A percentile compares a stretch with the other conserved stretches of the same genome.
These are phyloP conservation scores for Diarsia rubi DNA, from an alignment of 2,888 invertebrate genomes.

Conservation along the genomic window DNA sequence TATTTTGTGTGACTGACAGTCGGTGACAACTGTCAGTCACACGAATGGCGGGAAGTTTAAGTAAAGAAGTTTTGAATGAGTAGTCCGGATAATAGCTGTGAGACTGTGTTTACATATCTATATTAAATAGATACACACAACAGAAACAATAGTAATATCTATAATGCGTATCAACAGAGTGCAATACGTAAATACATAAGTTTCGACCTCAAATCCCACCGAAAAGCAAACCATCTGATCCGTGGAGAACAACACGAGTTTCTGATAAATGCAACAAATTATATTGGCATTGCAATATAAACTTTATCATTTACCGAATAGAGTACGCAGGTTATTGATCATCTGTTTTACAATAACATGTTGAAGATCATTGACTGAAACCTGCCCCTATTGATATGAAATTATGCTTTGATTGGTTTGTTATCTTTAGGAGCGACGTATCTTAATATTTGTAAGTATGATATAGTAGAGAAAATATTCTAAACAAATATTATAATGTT, in stretches of 20 bases:
- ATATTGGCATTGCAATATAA: background rate
- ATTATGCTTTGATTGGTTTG: slow-evolving; percentile 58
- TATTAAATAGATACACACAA: too few relatives aligned
- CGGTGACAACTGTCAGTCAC: too few relatives aligned
- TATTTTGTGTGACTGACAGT: too few relatives aligned
- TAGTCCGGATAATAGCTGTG: too few relatives aligned
- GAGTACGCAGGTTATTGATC: slow-evolving; percentile 2
- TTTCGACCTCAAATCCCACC: slow-evolving; percentile 30
- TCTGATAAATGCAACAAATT: slow-evolving; percentile 46
- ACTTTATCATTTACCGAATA: slow-evolving; percentile 9
- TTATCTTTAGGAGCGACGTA: slow-evolving; percentile 41
- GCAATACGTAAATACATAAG: background rate
- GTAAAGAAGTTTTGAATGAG: too few relatives aligned
- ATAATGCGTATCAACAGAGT: background rate
- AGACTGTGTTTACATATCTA: too few relatives aligned
- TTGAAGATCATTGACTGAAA: slow-evolving; percentile 75
- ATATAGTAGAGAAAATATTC: background rate
- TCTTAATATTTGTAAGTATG: slow-evolving; percentile 27
- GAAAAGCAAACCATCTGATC: slow-evolving; percentile 52
- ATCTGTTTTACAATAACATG: slow-evolving; percentile 65
- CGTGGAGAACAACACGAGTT: slow-evolving; percentile 61
- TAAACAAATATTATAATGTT: background rate
- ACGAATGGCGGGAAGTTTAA: too few relatives aligned
- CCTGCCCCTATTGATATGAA: slow-evolving; percentile 68
- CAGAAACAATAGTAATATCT: background rate